phyloP scores from a whole-genome alignment of 2,797 vertebrate species.

The Ispidina lecontei region DNA sequence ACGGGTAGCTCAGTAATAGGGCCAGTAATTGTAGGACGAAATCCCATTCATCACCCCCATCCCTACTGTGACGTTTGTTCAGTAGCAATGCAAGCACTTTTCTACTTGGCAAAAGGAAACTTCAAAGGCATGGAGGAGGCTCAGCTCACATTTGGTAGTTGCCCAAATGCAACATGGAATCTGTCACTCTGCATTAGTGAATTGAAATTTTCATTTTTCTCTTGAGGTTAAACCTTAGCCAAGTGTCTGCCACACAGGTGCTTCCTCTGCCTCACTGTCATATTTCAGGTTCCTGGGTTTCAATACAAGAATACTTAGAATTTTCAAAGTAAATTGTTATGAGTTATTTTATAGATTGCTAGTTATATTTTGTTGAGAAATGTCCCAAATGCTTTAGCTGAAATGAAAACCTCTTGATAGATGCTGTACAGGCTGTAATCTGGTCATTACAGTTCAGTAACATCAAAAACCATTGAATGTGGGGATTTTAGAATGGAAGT shows the following conservation, averaged over 20 bases:
- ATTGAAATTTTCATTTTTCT: not conserved
- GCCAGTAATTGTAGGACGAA: not conserved
- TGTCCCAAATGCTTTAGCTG: not conserved
- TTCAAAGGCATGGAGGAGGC: not conserved
- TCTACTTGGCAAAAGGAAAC: not conserved
- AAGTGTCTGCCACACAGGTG: not conserved
- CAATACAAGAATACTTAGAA: not conserved
- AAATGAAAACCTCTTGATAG: not conserved
- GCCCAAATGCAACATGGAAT: not conserved
- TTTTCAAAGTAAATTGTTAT: not conserved
- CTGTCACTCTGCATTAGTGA: not conserved
- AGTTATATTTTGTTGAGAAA: not conserved
- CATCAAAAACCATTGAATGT: not conserved
- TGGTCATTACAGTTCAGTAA: not conserved
- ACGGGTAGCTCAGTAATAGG: not conserved
- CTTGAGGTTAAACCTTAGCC: not conserved
- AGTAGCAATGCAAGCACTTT: not conserved
- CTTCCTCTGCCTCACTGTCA: not conserved
- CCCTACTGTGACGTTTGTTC: not conserved
- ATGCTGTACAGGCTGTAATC: not conserved
- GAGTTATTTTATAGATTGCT: not conserved
- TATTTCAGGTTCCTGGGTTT: not conserved
- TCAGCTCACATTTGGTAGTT: not conserved
- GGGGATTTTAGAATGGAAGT: not conserved
- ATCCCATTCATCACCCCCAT: not conserved